Percentiles rank a stretch among this genome's conserved stretches.
Evolutionary conservation across 1,140 invertebrate species (phyloP).

Genomic region (Drosophila teissieri): DNA sequence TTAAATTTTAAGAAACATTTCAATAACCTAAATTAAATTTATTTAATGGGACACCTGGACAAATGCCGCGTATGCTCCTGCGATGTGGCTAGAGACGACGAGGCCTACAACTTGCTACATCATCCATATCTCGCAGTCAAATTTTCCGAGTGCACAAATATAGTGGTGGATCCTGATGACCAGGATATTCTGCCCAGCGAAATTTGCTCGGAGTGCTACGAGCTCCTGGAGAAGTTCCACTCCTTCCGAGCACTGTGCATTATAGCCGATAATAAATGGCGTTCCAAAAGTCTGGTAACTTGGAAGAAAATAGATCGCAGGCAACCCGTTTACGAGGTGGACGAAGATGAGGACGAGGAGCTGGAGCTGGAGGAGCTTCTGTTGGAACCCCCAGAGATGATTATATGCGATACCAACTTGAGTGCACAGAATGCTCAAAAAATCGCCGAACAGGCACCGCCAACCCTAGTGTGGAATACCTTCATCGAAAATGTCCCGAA

Average conservation of each 20-base stretch:
- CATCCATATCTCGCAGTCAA: conserved; percentile 48
- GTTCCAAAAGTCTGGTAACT: not conserved
- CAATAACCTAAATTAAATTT: not conserved
- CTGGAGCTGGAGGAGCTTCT: not conserved
- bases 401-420: conserved; percentile 11
- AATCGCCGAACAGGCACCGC: not conserved
- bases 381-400: conserved; percentile 1
- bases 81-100: conserved; percentile 3
- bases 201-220: conserved; percentile 53
- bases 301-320: not conserved
- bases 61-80: conserved; percentile 63
- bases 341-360: not conserved
- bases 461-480: too few species aligned
- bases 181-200: conserved; percentile 40
- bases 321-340: not conserved
- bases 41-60: conserved; percentile 14
- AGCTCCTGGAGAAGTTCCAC: conserved; percentile 54
- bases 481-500: not conserved
- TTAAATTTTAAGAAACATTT: not conserved
- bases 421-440: not conserved
- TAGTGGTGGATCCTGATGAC: conserved; percentile 36
- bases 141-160: conserved; percentile 54
- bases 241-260: conserved; percentile 63
- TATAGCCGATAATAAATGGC: conserved; percentile 46
- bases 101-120: conserved; percentile 42